A percentile compares a stretch with the other conserved stretches of the same genome.
phyloP scores from a whole-genome alignment of 2,113 vertebrate species.

The Halcyon senegalensis region DNA sequence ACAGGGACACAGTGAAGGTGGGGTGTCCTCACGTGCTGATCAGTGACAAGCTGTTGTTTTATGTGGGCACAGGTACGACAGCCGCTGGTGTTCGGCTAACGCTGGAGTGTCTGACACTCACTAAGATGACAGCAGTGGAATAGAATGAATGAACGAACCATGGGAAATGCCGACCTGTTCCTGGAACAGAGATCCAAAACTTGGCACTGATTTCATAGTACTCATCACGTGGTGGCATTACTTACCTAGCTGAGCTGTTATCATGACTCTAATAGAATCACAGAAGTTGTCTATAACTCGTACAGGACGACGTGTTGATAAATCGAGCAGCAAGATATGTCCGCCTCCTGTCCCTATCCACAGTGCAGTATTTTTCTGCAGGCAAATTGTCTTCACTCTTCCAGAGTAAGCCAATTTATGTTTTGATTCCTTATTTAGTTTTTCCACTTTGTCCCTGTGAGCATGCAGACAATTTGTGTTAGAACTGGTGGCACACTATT shows the following conservation, averaged over 20 bases:
- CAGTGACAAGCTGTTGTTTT: neutral
- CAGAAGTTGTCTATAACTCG: constrained; percentile 80
- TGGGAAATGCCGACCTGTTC: neutral
- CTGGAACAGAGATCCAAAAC: neutral
- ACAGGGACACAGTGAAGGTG: neutral
- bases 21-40: neutral
- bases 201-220: neutral
- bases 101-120: neutral
- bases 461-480: neutral
- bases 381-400: constrained; percentile 87
- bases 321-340: constrained; percentile 88
- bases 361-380: constrained; percentile 86
- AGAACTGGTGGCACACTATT: neutral
- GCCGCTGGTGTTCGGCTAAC: neutral
- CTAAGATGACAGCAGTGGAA: neutral
- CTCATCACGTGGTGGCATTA: neutral
- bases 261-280: constrained; percentile 84
- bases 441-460: constrained; percentile 74
- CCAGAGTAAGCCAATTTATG: constrained; percentile 77
- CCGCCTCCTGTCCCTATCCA: constrained; percentile 95
- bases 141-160: neutral
- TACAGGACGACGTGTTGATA: constrained; percentile 83
- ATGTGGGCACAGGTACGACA: neutral
- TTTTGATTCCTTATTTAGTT: constrained; percentile 60
- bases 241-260: constrained; percentile 82